These are phyloP conservation scores for Phyllostomus discolor DNA, from an alignment of 2,113 vertebrate species.

Conservation along the genomic window DNA sequence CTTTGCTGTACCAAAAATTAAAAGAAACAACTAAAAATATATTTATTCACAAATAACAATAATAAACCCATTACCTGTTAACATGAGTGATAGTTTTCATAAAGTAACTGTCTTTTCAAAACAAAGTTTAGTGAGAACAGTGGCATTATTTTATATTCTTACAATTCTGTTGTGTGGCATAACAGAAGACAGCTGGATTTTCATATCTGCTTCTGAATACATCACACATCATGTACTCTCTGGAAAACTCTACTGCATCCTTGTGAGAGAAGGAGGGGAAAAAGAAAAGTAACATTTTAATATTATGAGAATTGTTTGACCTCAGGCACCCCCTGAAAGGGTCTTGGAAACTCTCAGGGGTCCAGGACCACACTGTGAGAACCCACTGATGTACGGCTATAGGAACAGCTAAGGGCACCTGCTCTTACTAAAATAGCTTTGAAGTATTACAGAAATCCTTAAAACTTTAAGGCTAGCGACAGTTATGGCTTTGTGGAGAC, in stretches of 20 bases:
- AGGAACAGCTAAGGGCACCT: constrained; percentile 15
- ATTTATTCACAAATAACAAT: constrained; percentile 10
- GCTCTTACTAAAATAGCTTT: background rate
- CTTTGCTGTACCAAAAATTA: background rate
- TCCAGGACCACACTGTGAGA: constrained; percentile 11
- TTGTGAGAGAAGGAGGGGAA: constrained; percentile 2
- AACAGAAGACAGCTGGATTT: background rate
- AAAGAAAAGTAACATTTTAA: constrained; percentile 16
- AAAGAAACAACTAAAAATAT: background rate
- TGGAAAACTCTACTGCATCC: constrained; percentile 16
- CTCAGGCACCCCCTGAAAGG: background rate
- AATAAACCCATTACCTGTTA: background rate
- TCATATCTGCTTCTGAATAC: background rate
- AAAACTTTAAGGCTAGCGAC: background rate
- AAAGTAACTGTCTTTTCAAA: constrained; percentile 24
- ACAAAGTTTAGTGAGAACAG: background rate
- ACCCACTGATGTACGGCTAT: background rate
- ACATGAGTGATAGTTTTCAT: background rate
- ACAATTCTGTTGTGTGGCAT: background rate
- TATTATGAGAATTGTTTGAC: constrained; percentile 42
- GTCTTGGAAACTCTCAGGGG: background rate
- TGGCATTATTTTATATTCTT: constrained; percentile 17
- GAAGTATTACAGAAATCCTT: constrained; percentile 9
- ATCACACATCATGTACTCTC: background rate
- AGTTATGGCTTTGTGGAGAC: background rate